Conservation (phyloP, 2,113 vertebrate species). For the Tachysurus vachellii region DNA sequence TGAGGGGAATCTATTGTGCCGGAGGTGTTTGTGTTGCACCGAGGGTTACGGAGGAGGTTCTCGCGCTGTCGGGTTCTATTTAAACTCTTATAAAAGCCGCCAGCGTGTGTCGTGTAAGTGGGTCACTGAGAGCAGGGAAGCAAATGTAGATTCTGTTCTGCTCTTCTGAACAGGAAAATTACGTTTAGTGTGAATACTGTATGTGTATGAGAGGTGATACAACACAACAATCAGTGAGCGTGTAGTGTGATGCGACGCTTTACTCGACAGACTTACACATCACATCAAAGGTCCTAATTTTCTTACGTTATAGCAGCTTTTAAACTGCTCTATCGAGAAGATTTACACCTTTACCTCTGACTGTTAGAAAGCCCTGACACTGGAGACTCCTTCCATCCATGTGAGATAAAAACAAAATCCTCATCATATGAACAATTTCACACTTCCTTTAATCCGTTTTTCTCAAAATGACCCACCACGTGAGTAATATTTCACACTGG, state of each 20-base stretch:
- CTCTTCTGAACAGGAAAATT: constrained; percentile 7
- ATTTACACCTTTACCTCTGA: background rate
- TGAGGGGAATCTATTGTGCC: too few relatives aligned
- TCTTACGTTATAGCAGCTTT: background rate
- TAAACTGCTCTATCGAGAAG: background rate
- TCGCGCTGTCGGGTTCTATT: background rate
- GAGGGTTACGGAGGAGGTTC: background rate
- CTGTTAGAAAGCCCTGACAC: background rate
- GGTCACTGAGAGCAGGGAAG: background rate
- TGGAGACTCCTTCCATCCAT: background rate
- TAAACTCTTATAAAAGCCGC: background rate
- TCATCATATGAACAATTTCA: background rate
- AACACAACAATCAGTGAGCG: background rate
- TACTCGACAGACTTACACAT: background rate
- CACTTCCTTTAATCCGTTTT: background rate
- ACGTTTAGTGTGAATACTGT: background rate
- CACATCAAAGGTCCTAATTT: background rate
- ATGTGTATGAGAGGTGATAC: background rate
- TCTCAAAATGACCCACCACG: background rate
- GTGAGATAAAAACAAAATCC: background rate
- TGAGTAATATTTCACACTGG: background rate
- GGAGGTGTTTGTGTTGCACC: background rate
- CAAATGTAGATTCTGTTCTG: background rate
- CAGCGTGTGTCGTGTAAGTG: background rate
- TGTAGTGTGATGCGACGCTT: too few relatives aligned